These are phyloP conservation scores for Meganola albula DNA, from an alignment of 2,888 invertebrate genomes.

Conservation along the genomic window DNA sequence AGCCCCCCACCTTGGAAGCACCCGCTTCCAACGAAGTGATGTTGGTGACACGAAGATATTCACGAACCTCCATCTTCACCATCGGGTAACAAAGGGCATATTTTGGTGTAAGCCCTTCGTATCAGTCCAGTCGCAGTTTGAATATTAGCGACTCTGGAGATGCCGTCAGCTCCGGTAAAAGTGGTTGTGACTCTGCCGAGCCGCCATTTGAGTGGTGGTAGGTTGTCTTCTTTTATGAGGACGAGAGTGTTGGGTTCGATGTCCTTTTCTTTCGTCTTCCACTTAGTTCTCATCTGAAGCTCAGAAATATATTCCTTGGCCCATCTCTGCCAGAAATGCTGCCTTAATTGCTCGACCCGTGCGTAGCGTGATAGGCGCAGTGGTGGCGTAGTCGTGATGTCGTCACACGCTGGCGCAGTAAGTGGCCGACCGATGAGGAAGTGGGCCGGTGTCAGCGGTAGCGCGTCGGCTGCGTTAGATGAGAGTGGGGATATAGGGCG, in stretches of 20 bases:
- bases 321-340: not conserved
- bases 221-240: not conserved
- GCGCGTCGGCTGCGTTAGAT: not conserved
- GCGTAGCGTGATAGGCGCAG: not conserved
- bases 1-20: no score
- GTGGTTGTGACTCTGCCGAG: not conserved
- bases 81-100: conserved; percentile 7
- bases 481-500: conserved; percentile 1
- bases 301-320: not conserved
- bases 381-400: not conserved
- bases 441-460: not conserved
- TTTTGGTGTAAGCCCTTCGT: conserved; percentile 5
- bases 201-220: not conserved
- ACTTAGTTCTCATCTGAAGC: not conserved
- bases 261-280: not conserved
- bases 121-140: conserved; percentile 5
- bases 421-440: not conserved
- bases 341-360: not conserved
- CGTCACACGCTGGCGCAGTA: not conserved
- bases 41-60: no score
- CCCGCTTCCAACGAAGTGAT: no score
- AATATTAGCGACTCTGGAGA: conserved; percentile 7
- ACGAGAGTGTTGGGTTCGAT: not conserved
- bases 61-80: no score
- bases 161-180: conserved; percentile 2